Conservation (phyloP, 2,113 vertebrate genomes). For the Muntiacus reevesi region DNA sequence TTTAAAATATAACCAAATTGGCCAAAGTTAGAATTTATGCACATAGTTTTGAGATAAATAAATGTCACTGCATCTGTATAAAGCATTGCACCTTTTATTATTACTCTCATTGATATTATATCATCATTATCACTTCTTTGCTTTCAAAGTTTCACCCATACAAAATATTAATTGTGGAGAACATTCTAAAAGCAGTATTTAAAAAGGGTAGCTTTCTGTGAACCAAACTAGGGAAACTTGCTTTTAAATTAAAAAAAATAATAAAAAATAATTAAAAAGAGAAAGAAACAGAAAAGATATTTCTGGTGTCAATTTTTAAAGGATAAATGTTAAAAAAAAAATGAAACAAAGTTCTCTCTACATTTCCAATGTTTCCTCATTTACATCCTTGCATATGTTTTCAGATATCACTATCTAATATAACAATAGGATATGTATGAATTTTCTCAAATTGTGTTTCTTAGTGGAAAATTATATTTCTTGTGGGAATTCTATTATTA, state of each 20-base stretch:
- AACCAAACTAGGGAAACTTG: neutral
- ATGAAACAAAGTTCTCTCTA: conserved; percentile 45
- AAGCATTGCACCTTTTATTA: neutral
- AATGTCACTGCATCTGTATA: neutral
- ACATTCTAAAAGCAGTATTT: neutral
- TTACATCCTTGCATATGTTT: conserved; percentile 47
- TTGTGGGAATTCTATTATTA: conserved; percentile 53
- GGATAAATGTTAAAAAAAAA: neutral
- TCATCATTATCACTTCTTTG: neutral
- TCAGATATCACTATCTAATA: conserved; percentile 66
- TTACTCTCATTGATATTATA: neutral
- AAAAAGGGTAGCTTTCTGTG: neutral
- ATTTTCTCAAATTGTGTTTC: conserved; percentile 70
- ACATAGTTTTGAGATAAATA: neutral
- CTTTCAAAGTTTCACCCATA: neutral
- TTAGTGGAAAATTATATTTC: conserved; percentile 58
- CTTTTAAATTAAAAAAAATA: neutral
- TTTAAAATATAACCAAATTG: neutral
- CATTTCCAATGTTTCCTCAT: conserved; percentile 44
- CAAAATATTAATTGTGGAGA: neutral
- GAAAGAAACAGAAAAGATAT: neutral
- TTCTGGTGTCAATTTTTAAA: neutral
- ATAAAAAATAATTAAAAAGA: neutral
- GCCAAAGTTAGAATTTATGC: neutral
- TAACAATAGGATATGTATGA: conserved; percentile 49